Evolutionary conservation across 2,888 invertebrate genomes (phyloP).

Genomic region (Crossocerus cetratus): DNA sequence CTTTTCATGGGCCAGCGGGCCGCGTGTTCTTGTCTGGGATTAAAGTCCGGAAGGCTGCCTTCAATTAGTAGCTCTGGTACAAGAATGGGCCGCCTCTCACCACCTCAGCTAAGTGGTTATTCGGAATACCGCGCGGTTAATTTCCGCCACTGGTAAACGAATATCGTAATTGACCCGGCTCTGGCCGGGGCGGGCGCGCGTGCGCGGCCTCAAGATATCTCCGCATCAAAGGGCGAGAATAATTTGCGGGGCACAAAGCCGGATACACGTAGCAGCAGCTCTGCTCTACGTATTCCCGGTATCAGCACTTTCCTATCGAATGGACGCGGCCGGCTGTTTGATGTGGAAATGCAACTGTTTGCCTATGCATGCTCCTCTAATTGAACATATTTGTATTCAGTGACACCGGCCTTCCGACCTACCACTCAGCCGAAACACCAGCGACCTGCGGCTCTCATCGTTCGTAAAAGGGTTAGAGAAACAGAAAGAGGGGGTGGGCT

Average conservation of each 20-base stretch:
- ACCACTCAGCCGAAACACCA: too few relatives aligned
- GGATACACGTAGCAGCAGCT: background rate
- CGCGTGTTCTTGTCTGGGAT: too few relatives aligned
- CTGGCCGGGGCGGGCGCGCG: slow-evolving; percentile 14
- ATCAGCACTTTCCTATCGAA: slow-evolving; percentile 10
- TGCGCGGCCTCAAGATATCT: slow-evolving; percentile 11
- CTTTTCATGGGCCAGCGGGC: too few relatives aligned
- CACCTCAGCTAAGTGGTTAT: too few relatives aligned
- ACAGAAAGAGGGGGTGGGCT: too few relatives aligned
- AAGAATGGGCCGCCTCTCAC: too few relatives aligned
- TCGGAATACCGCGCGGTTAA: too few relatives aligned
- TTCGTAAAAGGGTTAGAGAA: slow-evolving; percentile 9
- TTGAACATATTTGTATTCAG: slow-evolving; percentile 13
- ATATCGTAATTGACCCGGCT: slow-evolving; percentile 23
- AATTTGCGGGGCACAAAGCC: slow-evolving; percentile 18
- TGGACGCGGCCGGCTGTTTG: slow-evolving; percentile 22
- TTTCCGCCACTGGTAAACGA: background rate
- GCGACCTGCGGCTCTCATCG: too few relatives aligned
- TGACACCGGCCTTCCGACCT: too few relatives aligned
- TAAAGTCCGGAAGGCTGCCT: too few relatives aligned
- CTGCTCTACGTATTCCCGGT: background rate
- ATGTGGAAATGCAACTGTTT: slow-evolving; percentile 27
- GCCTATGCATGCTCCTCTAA: slow-evolving; percentile 18
- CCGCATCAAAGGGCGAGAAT: slow-evolving; percentile 28
- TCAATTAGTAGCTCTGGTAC: too few relatives aligned